Evolutionary conservation across 2,797 vertebrate species (phyloP).

Genomic region (Pygocentrus nattereri): DNA sequence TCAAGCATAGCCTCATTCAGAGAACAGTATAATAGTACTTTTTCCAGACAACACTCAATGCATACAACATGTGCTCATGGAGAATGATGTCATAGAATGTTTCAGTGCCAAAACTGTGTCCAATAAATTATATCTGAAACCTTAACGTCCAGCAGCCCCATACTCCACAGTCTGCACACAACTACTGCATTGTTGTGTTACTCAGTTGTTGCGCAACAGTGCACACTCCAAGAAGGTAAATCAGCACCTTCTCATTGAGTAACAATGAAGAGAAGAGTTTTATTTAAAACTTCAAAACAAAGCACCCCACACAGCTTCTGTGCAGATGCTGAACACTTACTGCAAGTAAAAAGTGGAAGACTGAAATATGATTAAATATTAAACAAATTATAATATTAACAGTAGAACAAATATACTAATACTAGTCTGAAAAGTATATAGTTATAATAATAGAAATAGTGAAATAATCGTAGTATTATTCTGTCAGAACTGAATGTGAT

Average conservation of each 20-base stretch:
- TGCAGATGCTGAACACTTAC: neutral
- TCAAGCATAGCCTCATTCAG: neutral
- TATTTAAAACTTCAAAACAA: neutral
- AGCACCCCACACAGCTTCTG: neutral
- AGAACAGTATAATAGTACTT: neutral
- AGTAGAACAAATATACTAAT: no score
- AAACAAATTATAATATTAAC: no score
- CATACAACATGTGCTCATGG: neutral
- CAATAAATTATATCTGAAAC: neutral
- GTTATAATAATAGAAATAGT: no score
- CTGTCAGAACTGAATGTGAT: neutral
- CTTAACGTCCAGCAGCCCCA: neutral
- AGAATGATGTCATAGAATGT: constrained; percentile 4
- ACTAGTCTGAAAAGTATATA: no score
- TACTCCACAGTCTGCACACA: neutral
- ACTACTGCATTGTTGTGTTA: constrained; percentile 2
- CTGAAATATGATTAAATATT: no score
- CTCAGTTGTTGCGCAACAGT: neutral
- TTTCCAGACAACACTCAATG: neutral
- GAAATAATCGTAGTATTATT: neutral
- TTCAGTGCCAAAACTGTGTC: neutral
- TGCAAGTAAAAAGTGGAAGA: no score
- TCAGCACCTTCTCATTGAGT: neutral
- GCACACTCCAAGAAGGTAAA: no score
- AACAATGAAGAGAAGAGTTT: neutral